Conservation (phyloP, 2,888 invertebrate genomes). For the Campoletis raptor region DNA sequence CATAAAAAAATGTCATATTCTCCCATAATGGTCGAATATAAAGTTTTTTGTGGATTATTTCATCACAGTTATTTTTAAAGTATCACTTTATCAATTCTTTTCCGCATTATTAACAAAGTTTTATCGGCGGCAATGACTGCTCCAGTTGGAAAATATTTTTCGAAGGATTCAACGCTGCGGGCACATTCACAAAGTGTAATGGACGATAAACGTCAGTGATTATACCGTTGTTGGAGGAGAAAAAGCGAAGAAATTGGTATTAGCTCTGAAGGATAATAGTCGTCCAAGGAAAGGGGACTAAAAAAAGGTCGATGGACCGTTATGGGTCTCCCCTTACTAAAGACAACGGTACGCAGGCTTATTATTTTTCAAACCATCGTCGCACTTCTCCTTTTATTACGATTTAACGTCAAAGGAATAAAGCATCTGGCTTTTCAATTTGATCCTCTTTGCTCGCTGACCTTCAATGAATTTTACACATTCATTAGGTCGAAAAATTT, state of each 20-base stretch:
- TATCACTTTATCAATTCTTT: not conserved
- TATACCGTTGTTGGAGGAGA: conserved; percentile 22
- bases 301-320: conserved; percentile 59
- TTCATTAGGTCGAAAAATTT: not conserved
- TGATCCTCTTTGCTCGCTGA: not conserved
- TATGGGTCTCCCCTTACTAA: conserved; percentile 32
- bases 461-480: not conserved
- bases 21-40: conserved; percentile 6
- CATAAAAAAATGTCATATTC: conserved; percentile 1
- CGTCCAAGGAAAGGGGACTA: conserved; percentile 17
- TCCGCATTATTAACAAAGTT: conserved; percentile 40
- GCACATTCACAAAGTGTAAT: conserved; percentile 34
- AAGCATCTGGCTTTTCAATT: conserved; percentile 12
- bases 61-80: conserved; percentile 10
- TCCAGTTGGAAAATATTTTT: conserved; percentile 39
- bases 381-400: conserved; percentile 17
- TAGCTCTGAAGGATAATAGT: conserved; percentile 39
- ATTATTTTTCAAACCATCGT: conserved; percentile 47
- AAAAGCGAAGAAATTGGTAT: conserved; percentile 40
- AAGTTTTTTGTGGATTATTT: conserved; percentile 12
- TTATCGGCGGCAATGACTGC: conserved; percentile 6
- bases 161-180: conserved; percentile 8
- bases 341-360: conserved; percentile 47
- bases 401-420: not conserved
- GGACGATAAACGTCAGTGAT: conserved; percentile 26